These are phyloP conservation scores for Zaprionus nigranus DNA, from an alignment of 1,140 invertebrate genomes.

Conservation along the genomic window DNA sequence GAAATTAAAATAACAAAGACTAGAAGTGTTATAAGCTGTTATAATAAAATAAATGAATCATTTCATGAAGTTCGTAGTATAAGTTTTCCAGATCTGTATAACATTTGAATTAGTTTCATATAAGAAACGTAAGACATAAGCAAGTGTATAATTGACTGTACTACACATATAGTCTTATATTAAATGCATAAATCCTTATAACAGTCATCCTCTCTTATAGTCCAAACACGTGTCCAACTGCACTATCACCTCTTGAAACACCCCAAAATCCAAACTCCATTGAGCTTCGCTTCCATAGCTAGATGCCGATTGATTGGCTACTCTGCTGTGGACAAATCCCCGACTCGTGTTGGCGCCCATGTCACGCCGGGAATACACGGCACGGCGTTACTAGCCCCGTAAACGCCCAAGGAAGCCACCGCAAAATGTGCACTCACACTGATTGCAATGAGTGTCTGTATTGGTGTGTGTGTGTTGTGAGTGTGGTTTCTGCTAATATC, in stretches of 20 bases:
- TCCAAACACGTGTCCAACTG: not conserved
- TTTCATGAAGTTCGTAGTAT: no score
- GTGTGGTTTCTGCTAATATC: conserved; percentile 76
- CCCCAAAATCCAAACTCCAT: not conserved
- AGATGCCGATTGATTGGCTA: conserved; percentile 15
- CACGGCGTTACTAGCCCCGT: conserved; percentile 20
- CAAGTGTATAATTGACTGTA: no score
- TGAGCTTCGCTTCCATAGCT: no score
- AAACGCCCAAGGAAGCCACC: conserved; percentile 48
- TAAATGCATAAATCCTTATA: not conserved
- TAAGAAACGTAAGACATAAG: no score
- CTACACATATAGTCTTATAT: not conserved
- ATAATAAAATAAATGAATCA: no score
- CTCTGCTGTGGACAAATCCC: not conserved
- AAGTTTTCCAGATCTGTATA: no score
- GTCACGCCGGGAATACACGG: conserved; percentile 28
- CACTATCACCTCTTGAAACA: no score
- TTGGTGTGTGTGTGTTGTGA: conserved; percentile 38
- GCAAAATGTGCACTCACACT: conserved; percentile 49
- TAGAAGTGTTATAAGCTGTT: not conserved
- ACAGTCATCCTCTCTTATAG: not conserved
- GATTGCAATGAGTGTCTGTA: conserved; percentile 55
- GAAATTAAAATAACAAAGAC: not conserved
- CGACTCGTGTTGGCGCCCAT: conserved; percentile 44
- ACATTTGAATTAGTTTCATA: no score